Evolutionary conservation across 2,888 invertebrate species (phyloP).

Genomic region (Hemicrepidius hirtus): DNA sequence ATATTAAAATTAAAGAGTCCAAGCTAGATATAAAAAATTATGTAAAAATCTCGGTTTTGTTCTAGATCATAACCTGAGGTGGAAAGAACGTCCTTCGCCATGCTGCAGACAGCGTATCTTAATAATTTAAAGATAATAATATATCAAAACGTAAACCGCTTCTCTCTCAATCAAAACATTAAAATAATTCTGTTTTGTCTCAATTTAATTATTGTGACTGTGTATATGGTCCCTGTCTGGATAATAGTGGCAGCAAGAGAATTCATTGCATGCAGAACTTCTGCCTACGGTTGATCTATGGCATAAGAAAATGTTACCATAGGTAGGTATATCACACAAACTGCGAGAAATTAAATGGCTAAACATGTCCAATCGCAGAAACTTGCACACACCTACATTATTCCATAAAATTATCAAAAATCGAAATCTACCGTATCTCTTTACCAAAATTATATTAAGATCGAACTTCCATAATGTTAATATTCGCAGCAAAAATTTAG

Average conservation of each 20-base stretch:
- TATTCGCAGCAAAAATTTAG: too few relatives aligned
- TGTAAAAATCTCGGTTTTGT: neutral
- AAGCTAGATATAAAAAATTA: neutral
- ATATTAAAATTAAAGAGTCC: neutral
- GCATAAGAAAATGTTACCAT: constrained; percentile 25
- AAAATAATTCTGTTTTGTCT: constrained; percentile 19
- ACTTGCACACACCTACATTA: neutral
- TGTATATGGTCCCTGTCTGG: constrained; percentile 3
- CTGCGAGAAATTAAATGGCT: constrained; percentile 7
- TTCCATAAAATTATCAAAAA: constrained; percentile 4
- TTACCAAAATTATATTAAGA: too few relatives aligned
- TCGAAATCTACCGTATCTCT: neutral
- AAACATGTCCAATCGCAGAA: neutral
- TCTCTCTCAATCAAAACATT: neutral
- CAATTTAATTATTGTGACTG: constrained; percentile 36
- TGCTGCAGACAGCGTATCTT: neutral
- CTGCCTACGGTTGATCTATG: constrained; percentile 30
- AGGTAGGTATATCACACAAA: constrained; percentile 33
- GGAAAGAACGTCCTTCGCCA: neutral
- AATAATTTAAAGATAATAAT: neutral
- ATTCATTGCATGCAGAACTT: constrained; percentile 31
- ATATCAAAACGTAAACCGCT: neutral
- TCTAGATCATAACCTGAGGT: neutral
- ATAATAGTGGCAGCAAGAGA: neutral
- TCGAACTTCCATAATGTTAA: too few relatives aligned